These are phyloP conservation scores for Dasysyrphus albostriatus DNA, from an alignment of 2,888 invertebrate species.

Conservation along the genomic window DNA sequence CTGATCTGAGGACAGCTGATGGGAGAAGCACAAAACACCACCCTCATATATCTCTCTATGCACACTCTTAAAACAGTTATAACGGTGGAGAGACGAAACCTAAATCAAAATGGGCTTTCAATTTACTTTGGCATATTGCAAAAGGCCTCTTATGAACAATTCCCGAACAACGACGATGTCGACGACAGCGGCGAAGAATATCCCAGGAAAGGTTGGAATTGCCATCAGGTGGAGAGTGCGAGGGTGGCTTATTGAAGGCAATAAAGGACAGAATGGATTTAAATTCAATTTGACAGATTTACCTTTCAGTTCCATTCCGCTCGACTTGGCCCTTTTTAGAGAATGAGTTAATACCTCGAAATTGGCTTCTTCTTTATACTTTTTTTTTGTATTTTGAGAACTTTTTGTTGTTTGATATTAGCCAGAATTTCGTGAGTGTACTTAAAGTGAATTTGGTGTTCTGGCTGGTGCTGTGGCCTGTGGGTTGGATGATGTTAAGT, in stretches of 20 bases:
- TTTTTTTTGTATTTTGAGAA: neutral
- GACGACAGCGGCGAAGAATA: neutral
- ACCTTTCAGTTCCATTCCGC: conserved; percentile 59
- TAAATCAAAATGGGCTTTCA: conserved; percentile 64
- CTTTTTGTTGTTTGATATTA: conserved; percentile 1
- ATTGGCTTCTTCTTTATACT: conserved; percentile 44
- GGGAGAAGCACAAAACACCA: conserved; percentile 8
- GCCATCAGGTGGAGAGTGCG: neutral
- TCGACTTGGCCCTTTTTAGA: conserved; percentile 32
- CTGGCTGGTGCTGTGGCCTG: neutral
- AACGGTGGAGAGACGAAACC: conserved; percentile 21
- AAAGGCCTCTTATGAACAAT: conserved; percentile 22
- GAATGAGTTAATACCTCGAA: conserved; percentile 60
- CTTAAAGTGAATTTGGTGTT: conserved; percentile 15
- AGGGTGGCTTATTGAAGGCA: neutral
- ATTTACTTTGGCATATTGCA: conserved; percentile 59
- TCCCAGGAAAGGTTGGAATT: neutral
- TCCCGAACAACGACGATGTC: conserved; percentile 5
- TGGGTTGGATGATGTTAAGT: conserved; percentile 14
- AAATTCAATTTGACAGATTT: conserved; percentile 75
- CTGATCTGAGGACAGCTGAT: conserved; percentile 14
- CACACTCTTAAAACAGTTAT: conserved; percentile 18
- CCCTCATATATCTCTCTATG: neutral
- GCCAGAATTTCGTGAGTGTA: conserved; percentile 28
- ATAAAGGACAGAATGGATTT: conserved; percentile 64